A percentile compares a stretch with the other conserved stretches of the same genome.
Evolutionary conservation across 2,113 vertebrate species (phyloP).

Genomic region (Ptychochromis oligacanthus): DNA sequence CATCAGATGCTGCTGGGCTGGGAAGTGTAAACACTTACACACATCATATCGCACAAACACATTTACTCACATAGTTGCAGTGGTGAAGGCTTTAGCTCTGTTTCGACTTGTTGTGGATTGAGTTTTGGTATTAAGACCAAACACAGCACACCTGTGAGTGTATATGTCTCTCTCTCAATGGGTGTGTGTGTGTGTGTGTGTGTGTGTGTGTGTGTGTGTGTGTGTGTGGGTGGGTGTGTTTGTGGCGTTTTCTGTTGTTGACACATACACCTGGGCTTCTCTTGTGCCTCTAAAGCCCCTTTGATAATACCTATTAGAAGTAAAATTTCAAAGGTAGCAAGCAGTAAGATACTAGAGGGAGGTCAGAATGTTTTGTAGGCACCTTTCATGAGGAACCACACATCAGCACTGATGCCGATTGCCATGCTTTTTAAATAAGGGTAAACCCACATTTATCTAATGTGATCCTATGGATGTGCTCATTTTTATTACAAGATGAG

Average conservation of each 20-base stretch:
- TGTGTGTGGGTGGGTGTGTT: constrained; percentile 14
- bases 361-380: constrained; percentile 4
- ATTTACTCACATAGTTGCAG: constrained; percentile 42
- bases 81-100: constrained; percentile 68
- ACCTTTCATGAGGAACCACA: background rate
- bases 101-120: constrained; percentile 75
- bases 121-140: constrained; percentile 66
- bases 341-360: background rate
- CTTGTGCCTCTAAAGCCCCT: constrained; percentile 39
- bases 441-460: background rate
- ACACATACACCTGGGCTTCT: constrained; percentile 57
- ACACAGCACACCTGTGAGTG: constrained; percentile 73
- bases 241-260: constrained; percentile 28
- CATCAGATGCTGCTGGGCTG: constrained; percentile 30
- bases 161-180: constrained; percentile 1
- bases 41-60: constrained; percentile 9
- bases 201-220: constrained; percentile 19
- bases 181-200: constrained; percentile 2
- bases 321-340: constrained; percentile 32
- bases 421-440: background rate
- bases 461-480: background rate
- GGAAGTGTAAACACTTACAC: constrained; percentile 35
- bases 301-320: constrained; percentile 31
- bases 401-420: background rate
- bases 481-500: background rate